Percentiles rank a stretch among this genome's conserved stretches.
These are phyloP conservation scores for Dipodomys stephensi DNA, from an alignment of 2,113 vertebrate species.

Conservation along the genomic window DNA sequence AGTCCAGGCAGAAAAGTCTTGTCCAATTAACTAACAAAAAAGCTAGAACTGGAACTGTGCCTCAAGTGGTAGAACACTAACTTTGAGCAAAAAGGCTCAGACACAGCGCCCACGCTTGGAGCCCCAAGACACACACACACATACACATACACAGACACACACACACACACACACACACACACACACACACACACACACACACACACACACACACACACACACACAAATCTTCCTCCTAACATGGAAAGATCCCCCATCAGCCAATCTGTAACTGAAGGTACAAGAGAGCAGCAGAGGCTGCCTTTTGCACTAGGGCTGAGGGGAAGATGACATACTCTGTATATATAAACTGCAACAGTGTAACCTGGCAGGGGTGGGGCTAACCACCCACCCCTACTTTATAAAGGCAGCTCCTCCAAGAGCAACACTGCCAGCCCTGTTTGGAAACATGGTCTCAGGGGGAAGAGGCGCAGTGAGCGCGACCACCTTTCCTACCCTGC, in stretches of 20 bases:
- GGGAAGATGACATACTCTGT: too few relatives aligned
- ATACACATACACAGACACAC: too few relatives aligned
- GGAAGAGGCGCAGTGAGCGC: background rate
- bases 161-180: too few relatives aligned
- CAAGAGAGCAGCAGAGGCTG: accelerated
- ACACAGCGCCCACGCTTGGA: too few relatives aligned
- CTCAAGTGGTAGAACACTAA: too few relatives aligned
- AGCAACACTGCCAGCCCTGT: background rate
- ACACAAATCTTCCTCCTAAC: background rate
- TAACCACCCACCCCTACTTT: background rate
- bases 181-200: too few relatives aligned
- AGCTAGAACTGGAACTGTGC: too few relatives aligned
- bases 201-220: too few relatives aligned
- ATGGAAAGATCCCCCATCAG: background rate
- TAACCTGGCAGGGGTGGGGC: background rate
- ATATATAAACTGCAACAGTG: background rate
- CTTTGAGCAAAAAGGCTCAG: too few relatives aligned
- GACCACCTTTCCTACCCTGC: background rate
- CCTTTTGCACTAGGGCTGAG: background rate
- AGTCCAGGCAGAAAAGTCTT: too few relatives aligned
- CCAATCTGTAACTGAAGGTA: background rate
- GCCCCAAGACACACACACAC: too few relatives aligned
- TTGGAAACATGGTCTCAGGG: background rate
- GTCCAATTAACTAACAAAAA: too few relatives aligned
- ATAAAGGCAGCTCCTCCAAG: background rate